phyloP scores from a whole-genome alignment of 1,140 invertebrate genomes.

The Zelostemma sp. region DNA sequence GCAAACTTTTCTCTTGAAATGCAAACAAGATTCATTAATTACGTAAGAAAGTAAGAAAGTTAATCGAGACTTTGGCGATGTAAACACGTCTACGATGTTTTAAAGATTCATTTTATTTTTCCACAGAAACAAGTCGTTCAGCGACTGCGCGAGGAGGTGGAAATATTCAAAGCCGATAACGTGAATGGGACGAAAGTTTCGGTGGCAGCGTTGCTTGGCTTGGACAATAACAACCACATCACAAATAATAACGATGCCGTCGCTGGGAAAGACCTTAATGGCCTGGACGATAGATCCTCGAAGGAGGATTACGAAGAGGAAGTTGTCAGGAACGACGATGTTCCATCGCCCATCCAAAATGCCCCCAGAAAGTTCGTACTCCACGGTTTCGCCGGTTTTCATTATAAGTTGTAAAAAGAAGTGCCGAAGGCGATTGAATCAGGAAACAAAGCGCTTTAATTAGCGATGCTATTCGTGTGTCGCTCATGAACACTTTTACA shows the following conservation, averaged over 20 bases:
- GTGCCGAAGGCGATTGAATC: too few relatives aligned
- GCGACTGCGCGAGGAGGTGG: constrained; percentile 61
- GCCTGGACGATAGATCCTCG: constrained; percentile 40
- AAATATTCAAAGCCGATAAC: constrained; percentile 54
- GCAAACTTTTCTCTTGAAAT: background rate
- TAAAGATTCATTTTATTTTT: too few relatives aligned
- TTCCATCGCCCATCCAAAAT: constrained; percentile 29
- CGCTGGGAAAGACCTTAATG: constrained; percentile 30
- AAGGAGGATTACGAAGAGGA: constrained; percentile 61
- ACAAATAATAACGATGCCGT: constrained; percentile 53
- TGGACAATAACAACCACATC: constrained; percentile 52
- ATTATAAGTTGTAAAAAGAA: background rate
- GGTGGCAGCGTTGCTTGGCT: constrained; percentile 53
- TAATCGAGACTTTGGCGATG: too few relatives aligned
- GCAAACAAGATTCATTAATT: too few relatives aligned
- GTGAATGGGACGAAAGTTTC: constrained; percentile 58
- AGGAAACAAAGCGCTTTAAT: too few relatives aligned
- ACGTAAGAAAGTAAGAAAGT: too few relatives aligned
- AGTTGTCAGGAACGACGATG: constrained; percentile 54
- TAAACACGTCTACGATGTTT: too few relatives aligned
- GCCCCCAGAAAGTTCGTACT: constrained; percentile 16
- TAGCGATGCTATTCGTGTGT: too few relatives aligned
- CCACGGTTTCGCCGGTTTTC: background rate
- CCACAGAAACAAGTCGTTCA: constrained; percentile 61
- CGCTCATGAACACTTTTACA: too few relatives aligned